Evolutionary conservation across 2,888 invertebrate species (phyloP), one percentile per base, ranked within the genome.

Genomic region (Perizoma flavofasciatum): DNA sequence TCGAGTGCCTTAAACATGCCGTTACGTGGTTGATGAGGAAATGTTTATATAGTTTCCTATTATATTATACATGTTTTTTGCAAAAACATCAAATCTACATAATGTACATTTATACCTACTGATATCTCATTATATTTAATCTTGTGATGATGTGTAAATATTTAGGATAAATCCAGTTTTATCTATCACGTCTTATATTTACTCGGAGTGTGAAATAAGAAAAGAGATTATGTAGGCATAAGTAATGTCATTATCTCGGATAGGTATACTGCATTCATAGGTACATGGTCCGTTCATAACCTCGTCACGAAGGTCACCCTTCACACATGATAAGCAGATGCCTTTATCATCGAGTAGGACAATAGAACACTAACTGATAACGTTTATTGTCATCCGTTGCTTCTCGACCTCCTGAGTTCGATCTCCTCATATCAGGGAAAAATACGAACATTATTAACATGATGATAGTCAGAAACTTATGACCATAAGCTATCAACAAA

Each of bases 331-430:
- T 43, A 51, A 48, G 22, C 22, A 44, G 40, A 57, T 41, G 46
- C 40, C 32, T 37, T 43, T 48, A 58, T 58, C 48, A 49, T 48
- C 49, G 39, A 52, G 34, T 46, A 47, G 46, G 46, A 61, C 61
- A 56, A 61, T 61, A 56, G 45, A 49, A 46, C 52, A 53, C 49
- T 52, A 45, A 55, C 45, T 61, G 55, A 56, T 61, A 61, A 46
- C 61, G 52, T 61, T 56, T 47, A 54, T 55, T 59, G 50, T 55
- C 41, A 48, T 60, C 51, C 47, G 43, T 11, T 58, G 48, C 51
- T 44, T 52, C 32, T 56, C 41, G 45, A 53, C 55, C 45, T 48
- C 51, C 52, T 22, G 39, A 39, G 55, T 55, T 48, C 55, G 51
- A 53, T 46, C 46, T 45, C 22, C 51, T 59, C 47, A 53, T 45